Evolutionary conservation across 2,888 invertebrate species (phyloP), one percentile per base, ranked within the genome.

Genomic region (Heliconius erato): DNA sequence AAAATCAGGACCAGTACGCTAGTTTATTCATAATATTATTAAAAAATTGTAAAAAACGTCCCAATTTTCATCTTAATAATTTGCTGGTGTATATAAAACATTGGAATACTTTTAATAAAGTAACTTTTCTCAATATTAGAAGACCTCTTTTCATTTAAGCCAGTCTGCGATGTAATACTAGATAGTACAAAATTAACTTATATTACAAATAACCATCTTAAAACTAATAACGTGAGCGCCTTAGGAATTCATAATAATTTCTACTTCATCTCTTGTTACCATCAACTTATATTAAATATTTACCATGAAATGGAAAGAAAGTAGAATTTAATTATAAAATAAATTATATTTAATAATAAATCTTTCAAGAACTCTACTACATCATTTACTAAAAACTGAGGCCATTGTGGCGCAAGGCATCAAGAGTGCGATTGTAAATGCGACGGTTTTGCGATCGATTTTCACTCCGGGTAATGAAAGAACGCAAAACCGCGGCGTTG

Each of bases 211-310:
- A 76, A 76, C 54, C 59, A n/a, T 59, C 63, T 78, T 44, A 40
- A 78, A 78, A 78, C 67, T 78, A 67, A 78, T 78, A 78, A 26
- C 67, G 28, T 28, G 44, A 78, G 28, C 65, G 77, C 44, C 78
- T 78, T 78, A 65, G 28, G 23, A 67, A 28, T 49, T 78, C 67
- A 16, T 78, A 67, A 67, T 78, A 78, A 26, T 65, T 78, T 67
- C 44, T 65, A 65, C 65, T 44, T 67, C 67, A 78, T 78, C 12
- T 67, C 28, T 78, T 78, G 23, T 26, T 78, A 40, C 49, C 67
- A 23, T 49, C 49, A 49, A 49, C 28, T 44, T 78, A 44, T 67
- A 67, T 44, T 44, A 28, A 49, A 49, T 4, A 65, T 63, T 63
- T 9, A 76, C n/a, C 14, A 35, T 76, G 26, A 63, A 63, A 35